These are phyloP conservation scores for Drosophila takahashii DNA, from an alignment of 1,140 invertebrate genomes.

Conservation along the genomic window DNA sequence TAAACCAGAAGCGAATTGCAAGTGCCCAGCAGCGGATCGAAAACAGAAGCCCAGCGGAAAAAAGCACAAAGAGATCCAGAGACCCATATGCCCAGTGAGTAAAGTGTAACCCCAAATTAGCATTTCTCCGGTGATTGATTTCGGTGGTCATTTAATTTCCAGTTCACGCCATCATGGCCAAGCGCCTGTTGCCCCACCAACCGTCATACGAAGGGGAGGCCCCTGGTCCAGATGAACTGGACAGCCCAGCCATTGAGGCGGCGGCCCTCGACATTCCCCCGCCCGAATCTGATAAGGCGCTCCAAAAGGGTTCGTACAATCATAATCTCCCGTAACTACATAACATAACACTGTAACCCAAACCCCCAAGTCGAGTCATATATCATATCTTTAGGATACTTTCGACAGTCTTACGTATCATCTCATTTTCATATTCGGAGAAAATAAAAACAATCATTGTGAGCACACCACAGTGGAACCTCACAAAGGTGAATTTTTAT, in stretches of 20 bases:
- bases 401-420: too few relatives aligned
- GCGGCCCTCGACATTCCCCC: slow-evolving; percentile 65
- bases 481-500: background rate
- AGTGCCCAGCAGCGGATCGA: slow-evolving; percentile 20
- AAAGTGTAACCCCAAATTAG: slow-evolving; percentile 10
- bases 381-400: too few relatives aligned
- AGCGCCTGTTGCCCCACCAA: slow-evolving; percentile 64
- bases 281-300: slow-evolving; percentile 32
- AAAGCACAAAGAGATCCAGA: slow-evolving; percentile 17
- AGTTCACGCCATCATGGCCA: slow-evolving; percentile 81
- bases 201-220: slow-evolving; percentile 62
- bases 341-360: too few relatives aligned
- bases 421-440: too few relatives aligned
- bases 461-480: background rate
- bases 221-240: slow-evolving; percentile 71
- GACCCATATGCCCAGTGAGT: slow-evolving; percentile 43
- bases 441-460: too few relatives aligned
- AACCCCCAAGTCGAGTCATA: too few relatives aligned
- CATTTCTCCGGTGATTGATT: background rate
- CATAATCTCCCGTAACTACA: background rate
- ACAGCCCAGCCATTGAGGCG: slow-evolving; percentile 79
- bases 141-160: background rate
- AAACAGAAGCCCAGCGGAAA: slow-evolving; percentile 2
- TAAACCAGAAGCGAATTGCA: slow-evolving; percentile 27
- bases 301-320: slow-evolving; percentile 56